These are phyloP conservation scores for Talpa occidentalis DNA, from an alignment of 2,113 vertebrate species.

Conservation along the genomic window DNA sequence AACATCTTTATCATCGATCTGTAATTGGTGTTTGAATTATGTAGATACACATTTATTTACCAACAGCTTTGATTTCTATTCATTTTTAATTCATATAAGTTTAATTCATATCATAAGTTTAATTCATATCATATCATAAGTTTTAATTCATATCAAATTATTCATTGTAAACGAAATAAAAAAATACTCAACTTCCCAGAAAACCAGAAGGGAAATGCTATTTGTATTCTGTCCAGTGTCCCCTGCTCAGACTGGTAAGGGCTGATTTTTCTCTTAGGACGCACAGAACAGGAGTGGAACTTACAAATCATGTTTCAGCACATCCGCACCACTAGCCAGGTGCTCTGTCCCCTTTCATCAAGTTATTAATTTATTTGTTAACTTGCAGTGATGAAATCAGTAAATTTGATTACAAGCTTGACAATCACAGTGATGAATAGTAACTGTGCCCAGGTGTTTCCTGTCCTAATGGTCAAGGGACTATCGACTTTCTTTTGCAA, in stretches of 20 bases:
- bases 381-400: neutral
- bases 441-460: neutral
- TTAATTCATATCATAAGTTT: neutral
- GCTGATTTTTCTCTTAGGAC: neutral
- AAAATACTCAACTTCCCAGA: neutral
- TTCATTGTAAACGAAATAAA: neutral
- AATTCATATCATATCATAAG: neutral
- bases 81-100: too few species aligned
- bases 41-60: neutral
- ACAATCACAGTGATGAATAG: neutral
- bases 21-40: neutral
- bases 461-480: neutral
- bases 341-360: neutral
- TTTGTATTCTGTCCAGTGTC: neutral
- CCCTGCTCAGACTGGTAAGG: neutral
- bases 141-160: neutral
- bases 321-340: neutral
- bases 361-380: neutral
- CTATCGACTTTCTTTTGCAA: too few species aligned
- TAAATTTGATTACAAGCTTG: too few species aligned
- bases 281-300: too few species aligned
- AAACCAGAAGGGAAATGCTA: neutral
- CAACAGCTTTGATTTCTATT: neutral
- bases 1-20: neutral
- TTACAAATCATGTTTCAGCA: neutral